Evolutionary conservation across 2,113 vertebrate species (phyloP), one percentile per base, ranked within the genome.

Genomic region (Thunnus maccoyii): DNA sequence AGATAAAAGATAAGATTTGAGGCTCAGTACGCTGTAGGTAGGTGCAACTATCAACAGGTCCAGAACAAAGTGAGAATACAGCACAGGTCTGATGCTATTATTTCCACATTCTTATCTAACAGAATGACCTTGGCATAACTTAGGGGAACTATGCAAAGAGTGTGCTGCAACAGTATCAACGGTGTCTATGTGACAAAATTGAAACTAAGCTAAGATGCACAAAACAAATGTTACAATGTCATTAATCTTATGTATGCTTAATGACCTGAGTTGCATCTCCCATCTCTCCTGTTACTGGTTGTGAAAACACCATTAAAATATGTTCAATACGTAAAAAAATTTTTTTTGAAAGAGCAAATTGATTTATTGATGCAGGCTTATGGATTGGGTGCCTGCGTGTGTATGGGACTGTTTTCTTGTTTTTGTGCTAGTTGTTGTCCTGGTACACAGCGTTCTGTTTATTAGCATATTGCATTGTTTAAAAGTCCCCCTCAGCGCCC

Each of bases 381-480:
- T 22, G 60, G 47, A 36, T 13, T 30, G 30, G 48, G 15, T 15
- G 17, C 18, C 17, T 69, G 66, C 54, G 25, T 65, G 74, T 69
- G 57, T 16, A 46, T 36, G 15, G 11, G 22, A 10, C 11, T 62
- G 50, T 1, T 56, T 20, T 52, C 41, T 51, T 55, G 71, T 62
- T 79, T 65, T 71, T 70, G 36, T 75, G 20, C 10, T 68, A 41
- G 63, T 52, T 77, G 62, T 72, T 51, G 88, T 86, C 81, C 76
- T 80, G 4, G 76, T 69, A 85, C 85, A 72, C 54, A 57, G 66
- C 0, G 58, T 83, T 84, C 80, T 70, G 78, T 84, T 80, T 69
- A 90, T 91, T 79, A 87, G 82, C 80, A 86, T 87, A 85, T 14
- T 74, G 71, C 81, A 86, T 86, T 82, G 89, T 92, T 87, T 81